Evolutionary conservation across 2,888 invertebrate genomes (phyloP), one percentile per base, ranked within the genome.

Genomic region (Ethmia dodecea): DNA sequence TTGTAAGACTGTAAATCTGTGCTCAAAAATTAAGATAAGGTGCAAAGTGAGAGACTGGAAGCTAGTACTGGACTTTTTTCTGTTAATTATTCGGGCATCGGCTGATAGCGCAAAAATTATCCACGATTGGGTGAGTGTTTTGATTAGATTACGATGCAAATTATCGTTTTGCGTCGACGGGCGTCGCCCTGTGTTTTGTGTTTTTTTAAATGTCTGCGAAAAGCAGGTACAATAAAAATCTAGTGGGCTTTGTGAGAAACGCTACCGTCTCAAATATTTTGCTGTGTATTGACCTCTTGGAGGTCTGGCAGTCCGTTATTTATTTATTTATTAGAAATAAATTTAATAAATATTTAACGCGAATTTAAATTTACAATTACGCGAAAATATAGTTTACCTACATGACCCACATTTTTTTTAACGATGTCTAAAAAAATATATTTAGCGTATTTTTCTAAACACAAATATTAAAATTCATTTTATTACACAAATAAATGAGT

Each of bases 131-230:
- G 86, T 86, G 69, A 86, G 86, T 74, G 52, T 61, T 75, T 77
- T 58, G 84, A 86, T 86, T 80, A 84, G 81, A 84, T 86, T 81
- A 79, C 72, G 60, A 78, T 81, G 77, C 77, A 75, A 81, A 80
- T 81, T 77, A 79, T 3, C 78, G 75, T 69, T 68, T 67, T 54
- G 53, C 54, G 51, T 55, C 57, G 55, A 58, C 58, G 60, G 65
- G 58, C 65, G 61, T 67, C 66, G 56, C 52, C 58, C 31, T 33
- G 58, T 28, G 28, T 11, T 8, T 18, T 13, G 33, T 60, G 60
- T 65, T 69, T 73, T 60, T 55, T 55, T 50, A 31, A 40, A 53
- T 49, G 51, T 55, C 52, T 52, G 49, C 53, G 45, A 52, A 54
- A 12, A 24, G 33, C 30, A 33, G 33, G 34, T 39, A 22, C 13